Base-by-base conservation (phyloP, 2,888 invertebrate genomes). In the Dysmachus trigonus region DNA sequence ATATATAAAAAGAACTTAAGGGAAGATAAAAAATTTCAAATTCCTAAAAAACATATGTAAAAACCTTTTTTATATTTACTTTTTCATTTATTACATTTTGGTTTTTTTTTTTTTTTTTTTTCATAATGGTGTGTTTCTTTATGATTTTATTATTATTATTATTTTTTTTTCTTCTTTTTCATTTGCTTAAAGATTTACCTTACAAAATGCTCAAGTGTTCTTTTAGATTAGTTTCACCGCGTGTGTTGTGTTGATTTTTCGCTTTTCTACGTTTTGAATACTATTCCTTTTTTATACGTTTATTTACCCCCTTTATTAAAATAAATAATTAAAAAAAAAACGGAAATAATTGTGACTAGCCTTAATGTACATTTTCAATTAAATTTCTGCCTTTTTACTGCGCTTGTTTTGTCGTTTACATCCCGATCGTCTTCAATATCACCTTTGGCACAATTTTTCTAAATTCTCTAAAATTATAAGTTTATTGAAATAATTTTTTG, bases 31-130 rank as follows among this genome's bases (percentile, higher is more conserved):
- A 72, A 72, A 83, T 38, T 83, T 72, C 31, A 72, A 82, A 85
- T 87, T 87, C 82, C 85, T 87, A 85, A 76, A 87, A 87, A 87
- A 87, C 85, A 85, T 85, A 85, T 82, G 87, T 85, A 87, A 87
- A 85, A 87, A 86, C 79, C 71, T 85, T 62, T 47, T 83, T 72
- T 72, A 38, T 47, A 22, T 82, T 82, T 71, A 82, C 31, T 83
- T 72, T 27, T 35, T 41, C 22, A 72, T 41, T 72, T 41, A 38
- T 83, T 83, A 71, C 47, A 83, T 72, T 83, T 83, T 41, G 41
- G 10, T 5, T 3, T 31, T 31, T 5, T 31, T 2, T 38, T 5
- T 31, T 2, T 38, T 38, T 13, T 41, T 72, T 82, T 82, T 82
- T 8, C 62, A 62, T 62, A n/a, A 72, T 83, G 71, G 30, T 72